phyloP scores from a whole-genome alignment of 2,888 invertebrate genomes.

The Catocala fraxini region DNA sequence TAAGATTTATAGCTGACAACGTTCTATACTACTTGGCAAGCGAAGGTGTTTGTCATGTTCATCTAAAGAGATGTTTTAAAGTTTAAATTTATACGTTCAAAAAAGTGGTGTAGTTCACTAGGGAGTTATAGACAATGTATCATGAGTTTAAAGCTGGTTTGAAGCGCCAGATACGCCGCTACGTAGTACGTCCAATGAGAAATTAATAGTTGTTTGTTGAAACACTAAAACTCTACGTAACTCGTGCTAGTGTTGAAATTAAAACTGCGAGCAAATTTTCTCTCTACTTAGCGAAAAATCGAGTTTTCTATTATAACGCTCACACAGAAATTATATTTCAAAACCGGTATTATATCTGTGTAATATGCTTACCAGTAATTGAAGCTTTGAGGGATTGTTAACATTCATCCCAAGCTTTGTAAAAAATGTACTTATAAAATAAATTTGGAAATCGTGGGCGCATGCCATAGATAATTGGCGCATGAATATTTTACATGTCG shows the following conservation, averaged over 20 bases:
- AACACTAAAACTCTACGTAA: constrained; percentile 13
- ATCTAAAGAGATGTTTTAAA: constrained; percentile 28
- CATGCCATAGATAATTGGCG: no score
- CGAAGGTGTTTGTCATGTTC: constrained; percentile 44
- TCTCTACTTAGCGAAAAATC: not conserved
- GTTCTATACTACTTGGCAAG: constrained; percentile 21
- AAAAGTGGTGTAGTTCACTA: constrained; percentile 25
- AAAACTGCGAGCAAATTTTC: constrained; percentile 5
- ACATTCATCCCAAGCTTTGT: not conserved
- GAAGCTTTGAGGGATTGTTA: not conserved
- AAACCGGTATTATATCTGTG: not conserved
- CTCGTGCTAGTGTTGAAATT: not conserved
- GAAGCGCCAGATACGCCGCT: not conserved
- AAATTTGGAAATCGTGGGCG: not conserved
- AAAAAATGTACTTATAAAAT: not conserved
- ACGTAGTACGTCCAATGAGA: constrained; percentile 42
- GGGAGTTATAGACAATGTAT: constrained; percentile 48
- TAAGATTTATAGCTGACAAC: constrained; percentile 15
- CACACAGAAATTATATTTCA: constrained; percentile 3
- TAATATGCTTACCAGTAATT: not conserved
- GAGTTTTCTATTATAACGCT: not conserved
- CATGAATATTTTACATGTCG: no score
- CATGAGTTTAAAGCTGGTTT: constrained; percentile 38
- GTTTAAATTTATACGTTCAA: constrained; percentile 43
- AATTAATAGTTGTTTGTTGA: constrained; percentile 63